These are phyloP conservation scores for Rhinopithecus roxellana DNA, from an alignment of 2,113 vertebrate genomes.

Conservation along the genomic window DNA sequence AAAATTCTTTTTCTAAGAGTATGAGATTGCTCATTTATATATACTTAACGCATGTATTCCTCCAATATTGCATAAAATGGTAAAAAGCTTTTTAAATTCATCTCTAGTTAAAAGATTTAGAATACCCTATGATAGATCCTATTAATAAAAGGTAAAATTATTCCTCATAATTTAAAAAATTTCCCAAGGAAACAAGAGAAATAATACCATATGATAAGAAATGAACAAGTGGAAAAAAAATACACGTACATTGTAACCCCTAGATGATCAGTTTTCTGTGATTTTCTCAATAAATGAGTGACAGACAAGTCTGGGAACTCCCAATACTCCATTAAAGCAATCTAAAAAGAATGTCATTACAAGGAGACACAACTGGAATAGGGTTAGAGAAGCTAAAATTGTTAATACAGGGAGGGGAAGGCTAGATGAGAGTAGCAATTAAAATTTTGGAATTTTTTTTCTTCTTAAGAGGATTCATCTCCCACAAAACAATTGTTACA, in stretches of 20 bases:
- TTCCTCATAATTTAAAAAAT: slow-evolving; percentile 15
- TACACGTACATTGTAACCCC: neutral
- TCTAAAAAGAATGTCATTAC: neutral
- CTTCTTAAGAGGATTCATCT: neutral
- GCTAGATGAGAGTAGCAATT: neutral
- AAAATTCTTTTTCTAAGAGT: neutral
- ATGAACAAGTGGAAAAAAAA: neutral
- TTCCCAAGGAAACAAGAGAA: neutral
- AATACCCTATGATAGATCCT: neutral
- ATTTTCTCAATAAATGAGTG: neutral
- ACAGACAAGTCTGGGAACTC: neutral
- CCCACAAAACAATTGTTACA: neutral
- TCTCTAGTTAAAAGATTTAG: neutral
- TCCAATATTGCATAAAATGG: neutral
- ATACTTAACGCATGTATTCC: neutral
- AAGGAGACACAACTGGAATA: neutral
- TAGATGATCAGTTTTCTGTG: neutral
- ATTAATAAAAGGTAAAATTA: neutral
- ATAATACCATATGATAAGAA: neutral
- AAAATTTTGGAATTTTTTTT: neutral
- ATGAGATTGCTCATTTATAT: neutral
- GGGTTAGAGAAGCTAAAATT: neutral
- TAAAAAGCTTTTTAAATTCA: neutral
- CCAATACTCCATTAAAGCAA: neutral
- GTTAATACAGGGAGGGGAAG: neutral